These are phyloP conservation scores for Phania funesta DNA, from an alignment of 2,888 invertebrate genomes.

Conservation along the genomic window DNA sequence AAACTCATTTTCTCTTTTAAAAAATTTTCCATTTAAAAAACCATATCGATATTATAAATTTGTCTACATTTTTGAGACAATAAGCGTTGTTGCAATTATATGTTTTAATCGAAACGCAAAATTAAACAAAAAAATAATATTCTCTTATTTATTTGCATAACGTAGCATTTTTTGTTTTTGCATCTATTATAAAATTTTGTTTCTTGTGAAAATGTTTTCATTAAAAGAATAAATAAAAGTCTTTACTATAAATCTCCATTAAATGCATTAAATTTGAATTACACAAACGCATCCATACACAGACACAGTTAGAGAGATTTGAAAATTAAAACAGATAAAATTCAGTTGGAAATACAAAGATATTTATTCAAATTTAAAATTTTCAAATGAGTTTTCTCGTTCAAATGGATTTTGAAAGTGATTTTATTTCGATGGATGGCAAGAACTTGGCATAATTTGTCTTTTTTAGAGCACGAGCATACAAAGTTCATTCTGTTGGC, in stretches of 20 bases:
- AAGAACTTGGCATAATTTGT: not conserved
- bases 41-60: too few relatives aligned
- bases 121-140: not conserved
- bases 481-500: too few relatives aligned
- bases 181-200: not conserved
- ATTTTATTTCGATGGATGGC: constrained; percentile 39
- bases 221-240: constrained; percentile 15
- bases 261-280: constrained; percentile 45
- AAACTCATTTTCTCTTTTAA: too few relatives aligned
- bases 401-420: constrained; percentile 11
- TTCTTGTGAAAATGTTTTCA: constrained; percentile 4
- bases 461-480: not conserved
- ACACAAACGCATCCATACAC: not conserved
- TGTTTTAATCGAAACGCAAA: not conserved
- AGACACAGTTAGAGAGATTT: not conserved
- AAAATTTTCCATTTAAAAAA: too few relatives aligned
- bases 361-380: constrained; percentile 35
- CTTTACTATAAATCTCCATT: constrained; percentile 48
- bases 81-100: not conserved
- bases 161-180: not conserved
- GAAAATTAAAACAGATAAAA: not conserved
- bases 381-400: constrained; percentile 17
- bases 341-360: constrained; percentile 24
- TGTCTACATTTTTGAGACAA: not conserved
- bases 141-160: constrained; percentile 4